Conservation (phyloP, 2,113 vertebrate genomes). For the Indri indri region DNA sequence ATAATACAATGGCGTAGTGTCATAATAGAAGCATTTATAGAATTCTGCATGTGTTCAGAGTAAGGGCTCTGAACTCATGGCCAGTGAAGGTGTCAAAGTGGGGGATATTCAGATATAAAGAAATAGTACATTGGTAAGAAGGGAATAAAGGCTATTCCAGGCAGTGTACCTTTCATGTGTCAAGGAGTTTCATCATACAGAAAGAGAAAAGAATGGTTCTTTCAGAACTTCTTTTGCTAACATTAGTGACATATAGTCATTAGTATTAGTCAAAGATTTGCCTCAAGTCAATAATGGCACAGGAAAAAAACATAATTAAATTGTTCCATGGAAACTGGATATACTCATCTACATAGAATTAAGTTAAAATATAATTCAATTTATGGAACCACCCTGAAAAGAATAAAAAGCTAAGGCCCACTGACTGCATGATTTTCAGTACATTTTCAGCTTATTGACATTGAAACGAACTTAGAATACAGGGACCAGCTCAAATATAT, state of each 20-base stretch:
- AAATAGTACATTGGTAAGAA: background rate
- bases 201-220: background rate
- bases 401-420: background rate
- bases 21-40: background rate
- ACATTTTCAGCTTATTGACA: background rate
- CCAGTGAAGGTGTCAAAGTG: background rate
- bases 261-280: background rate
- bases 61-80: background rate
- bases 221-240: background rate
- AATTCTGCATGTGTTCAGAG: background rate
- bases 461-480: slow-evolving; percentile 28
- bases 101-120: background rate
- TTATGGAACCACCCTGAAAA: background rate
- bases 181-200: background rate
- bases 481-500: background rate
- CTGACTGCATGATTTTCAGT: background rate
- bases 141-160: background rate
- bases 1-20: background rate
- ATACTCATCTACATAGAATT: slow-evolving; percentile 6
- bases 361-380: slow-evolving; percentile 32
- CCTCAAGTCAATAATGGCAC: background rate
- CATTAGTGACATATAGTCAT: background rate
- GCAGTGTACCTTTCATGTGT: background rate
- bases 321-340: background rate
- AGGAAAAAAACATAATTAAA: slow-evolving; percentile 13